These are phyloP conservation scores for Hylyphantes graminicola DNA, from an alignment of 1,140 invertebrate species.

Conservation along the genomic window DNA sequence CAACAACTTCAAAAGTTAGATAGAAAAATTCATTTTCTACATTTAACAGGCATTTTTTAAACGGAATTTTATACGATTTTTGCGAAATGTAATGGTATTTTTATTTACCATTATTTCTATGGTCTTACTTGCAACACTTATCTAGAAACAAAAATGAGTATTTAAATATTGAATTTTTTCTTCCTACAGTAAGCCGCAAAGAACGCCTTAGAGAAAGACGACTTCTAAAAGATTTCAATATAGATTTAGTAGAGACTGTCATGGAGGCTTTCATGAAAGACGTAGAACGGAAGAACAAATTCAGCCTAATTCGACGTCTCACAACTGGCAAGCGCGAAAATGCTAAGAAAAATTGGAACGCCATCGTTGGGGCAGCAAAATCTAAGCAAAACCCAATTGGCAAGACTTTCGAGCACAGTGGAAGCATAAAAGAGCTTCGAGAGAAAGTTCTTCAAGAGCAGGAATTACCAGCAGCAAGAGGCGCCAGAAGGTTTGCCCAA, in stretches of 20 bases:
- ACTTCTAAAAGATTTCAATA: constrained; percentile 89
- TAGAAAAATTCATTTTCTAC: too few relatives aligned
- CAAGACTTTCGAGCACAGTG: background rate
- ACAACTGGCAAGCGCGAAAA: constrained; percentile 40
- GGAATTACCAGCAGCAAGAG: constrained; percentile 16
- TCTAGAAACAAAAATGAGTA: background rate
- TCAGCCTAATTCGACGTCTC: constrained; percentile 44
- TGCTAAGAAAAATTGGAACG: constrained; percentile 84
- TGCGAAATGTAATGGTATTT: too few relatives aligned
- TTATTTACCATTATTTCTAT: too few relatives aligned
- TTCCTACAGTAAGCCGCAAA: constrained; percentile 80
- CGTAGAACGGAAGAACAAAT: constrained; percentile 15
- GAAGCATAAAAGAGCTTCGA: constrained; percentile 46
- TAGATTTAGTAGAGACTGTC: constrained; percentile 79
- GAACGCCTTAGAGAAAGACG: constrained; percentile 85
- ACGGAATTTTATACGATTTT: too few relatives aligned
- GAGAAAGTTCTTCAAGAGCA: constrained; percentile 49
- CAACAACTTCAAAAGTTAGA: too few relatives aligned
- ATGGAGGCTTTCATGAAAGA: constrained; percentile 48
- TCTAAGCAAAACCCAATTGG: constrained; percentile 50
- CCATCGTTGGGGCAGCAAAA: constrained; percentile 71
- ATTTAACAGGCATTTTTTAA: too few relatives aligned
- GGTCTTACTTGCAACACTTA: background rate
- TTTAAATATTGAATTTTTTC: background rate
- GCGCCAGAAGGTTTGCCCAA: constrained; percentile 26